Conservation (phyloP, 2,888 invertebrate genomes). For the Argyresthia albistria region DNA sequence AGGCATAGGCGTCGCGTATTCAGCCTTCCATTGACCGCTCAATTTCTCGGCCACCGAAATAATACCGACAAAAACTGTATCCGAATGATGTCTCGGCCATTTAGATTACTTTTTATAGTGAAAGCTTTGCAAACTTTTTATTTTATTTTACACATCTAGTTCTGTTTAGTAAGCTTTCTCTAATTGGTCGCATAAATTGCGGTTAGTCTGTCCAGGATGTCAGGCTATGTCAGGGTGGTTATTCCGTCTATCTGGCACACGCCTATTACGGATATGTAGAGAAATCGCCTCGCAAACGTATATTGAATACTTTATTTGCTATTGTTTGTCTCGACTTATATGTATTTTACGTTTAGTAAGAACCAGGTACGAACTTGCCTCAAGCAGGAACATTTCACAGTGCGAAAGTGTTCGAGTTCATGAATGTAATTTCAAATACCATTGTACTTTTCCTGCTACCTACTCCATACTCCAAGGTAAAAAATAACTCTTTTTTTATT, state of each 20-base stretch:
- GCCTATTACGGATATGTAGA: neutral
- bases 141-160: constrained; percentile 4
- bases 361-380: no score
- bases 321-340: neutral
- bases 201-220: constrained; percentile 13
- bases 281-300: neutral
- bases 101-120: constrained; percentile 3
- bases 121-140: neutral
- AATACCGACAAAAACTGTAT: constrained; percentile 12
- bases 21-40: constrained; percentile 8
- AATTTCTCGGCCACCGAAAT: constrained; percentile 20
- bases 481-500: constrained; percentile 28
- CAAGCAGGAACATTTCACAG: no score
- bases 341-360: no score
- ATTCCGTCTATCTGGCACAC: neutral
- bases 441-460: no score
- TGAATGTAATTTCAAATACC: no score
- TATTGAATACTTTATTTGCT: constrained; percentile 1
- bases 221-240: constrained; percentile 2
- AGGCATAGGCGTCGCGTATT: constrained; percentile 15
- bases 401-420: no score
- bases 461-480: neutral
- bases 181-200: constrained; percentile 28
- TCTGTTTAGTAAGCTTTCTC: constrained; percentile 34
- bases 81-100: neutral